Evolutionary conservation across 2,797 vertebrate species (phyloP).

Genomic region (Aratinga solstitialis): DNA sequence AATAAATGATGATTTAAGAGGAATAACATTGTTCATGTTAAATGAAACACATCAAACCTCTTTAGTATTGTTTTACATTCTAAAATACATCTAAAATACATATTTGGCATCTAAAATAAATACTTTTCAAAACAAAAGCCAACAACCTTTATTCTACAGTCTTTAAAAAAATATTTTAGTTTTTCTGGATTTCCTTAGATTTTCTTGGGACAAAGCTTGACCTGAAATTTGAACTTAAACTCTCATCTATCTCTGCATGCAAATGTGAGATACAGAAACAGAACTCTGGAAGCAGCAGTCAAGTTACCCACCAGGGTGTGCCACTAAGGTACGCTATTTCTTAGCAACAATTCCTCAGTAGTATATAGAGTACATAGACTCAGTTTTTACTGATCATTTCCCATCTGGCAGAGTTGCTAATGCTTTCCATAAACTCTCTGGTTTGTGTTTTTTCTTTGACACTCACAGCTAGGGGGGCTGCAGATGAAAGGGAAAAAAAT

Average conservation of each 20-base stretch:
- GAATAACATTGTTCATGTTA: neutral
- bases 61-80: neutral
- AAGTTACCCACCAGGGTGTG: neutral
- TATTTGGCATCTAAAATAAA: neutral
- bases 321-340: accelerated
- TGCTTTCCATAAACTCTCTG: neutral
- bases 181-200: neutral
- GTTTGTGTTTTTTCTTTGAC: neutral
- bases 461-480: neutral
- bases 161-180: accelerated
- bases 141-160: neutral
- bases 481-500: neutral
- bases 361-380: neutral
- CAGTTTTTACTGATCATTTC: neutral
- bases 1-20: neutral
- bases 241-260: neutral
- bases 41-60: neutral
- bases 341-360: neutral
- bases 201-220: neutral
- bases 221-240: neutral
- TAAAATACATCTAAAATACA: neutral
- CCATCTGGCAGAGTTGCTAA: neutral
- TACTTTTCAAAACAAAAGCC: neutral
- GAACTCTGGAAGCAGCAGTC: neutral
- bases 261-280: neutral